Evolutionary conservation across 2,797 vertebrate genomes (phyloP).

Genomic region (Enteromius argenteus): DNA sequence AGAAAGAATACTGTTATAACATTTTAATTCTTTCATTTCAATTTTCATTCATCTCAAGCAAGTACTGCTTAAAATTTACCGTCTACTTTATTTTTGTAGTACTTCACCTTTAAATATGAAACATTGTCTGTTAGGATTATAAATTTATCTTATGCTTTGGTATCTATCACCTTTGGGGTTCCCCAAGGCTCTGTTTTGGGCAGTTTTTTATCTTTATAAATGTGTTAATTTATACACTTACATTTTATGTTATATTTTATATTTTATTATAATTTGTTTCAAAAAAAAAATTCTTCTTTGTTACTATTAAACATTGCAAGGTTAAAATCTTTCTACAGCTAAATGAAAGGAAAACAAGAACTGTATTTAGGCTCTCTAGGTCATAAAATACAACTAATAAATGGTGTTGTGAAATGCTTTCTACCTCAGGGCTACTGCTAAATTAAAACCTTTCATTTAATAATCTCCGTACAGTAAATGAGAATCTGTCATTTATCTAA

Average conservation of each 20-base stretch:
- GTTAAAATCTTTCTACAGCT: neutral
- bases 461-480: neutral
- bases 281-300: neutral
- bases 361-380: neutral
- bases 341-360: neutral
- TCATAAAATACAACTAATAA: neutral
- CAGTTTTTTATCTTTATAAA: neutral
- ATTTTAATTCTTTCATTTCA: neutral
- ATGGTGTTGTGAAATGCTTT: neutral
- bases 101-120: neutral
- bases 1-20: neutral
- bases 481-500: neutral
- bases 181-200: neutral
- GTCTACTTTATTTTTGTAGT: neutral
- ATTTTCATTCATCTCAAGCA: neutral
- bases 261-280: neutral
- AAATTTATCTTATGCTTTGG: neutral
- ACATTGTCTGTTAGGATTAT: neutral
- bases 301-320: neutral
- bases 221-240: neutral
- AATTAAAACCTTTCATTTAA: conserved; percentile 10
- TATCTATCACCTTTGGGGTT: neutral
- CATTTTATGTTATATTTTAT: too few species aligned
- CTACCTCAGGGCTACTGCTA: neutral
- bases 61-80: neutral